These are phyloP conservation scores for Cynocephalus volans DNA, from an alignment of 2,113 vertebrate genomes.

Conservation along the genomic window DNA sequence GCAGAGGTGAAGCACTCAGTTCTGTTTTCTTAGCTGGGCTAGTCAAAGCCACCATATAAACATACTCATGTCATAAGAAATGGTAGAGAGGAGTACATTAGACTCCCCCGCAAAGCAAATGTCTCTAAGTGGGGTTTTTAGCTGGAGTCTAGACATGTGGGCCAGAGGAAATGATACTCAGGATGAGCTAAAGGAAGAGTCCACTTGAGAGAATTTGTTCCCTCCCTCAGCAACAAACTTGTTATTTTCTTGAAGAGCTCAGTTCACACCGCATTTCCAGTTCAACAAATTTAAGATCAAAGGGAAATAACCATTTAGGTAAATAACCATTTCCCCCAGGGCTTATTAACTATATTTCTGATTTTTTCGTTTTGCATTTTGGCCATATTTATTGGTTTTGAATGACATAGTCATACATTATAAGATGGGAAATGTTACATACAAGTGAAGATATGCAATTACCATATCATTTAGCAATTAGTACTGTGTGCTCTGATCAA, in stretches of 20 bases:
- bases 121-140: background rate
- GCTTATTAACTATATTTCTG: background rate
- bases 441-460: background rate
- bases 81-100: background rate
- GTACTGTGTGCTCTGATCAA: background rate
- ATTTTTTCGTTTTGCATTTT: background rate
- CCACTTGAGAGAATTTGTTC: background rate
- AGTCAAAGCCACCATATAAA: slow-evolving; percentile 9
- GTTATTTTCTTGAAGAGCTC: slow-evolving; percentile 1
- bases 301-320: background rate
- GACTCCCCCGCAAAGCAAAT: background rate
- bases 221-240: background rate
- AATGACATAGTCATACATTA: background rate
- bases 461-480: background rate
- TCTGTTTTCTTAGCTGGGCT: slow-evolving; percentile 47
- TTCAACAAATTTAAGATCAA: slow-evolving; percentile 47
- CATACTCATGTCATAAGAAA: background rate
- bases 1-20: background rate
- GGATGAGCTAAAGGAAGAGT: background rate
- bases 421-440: background rate
- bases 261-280: background rate
- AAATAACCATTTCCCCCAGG: background rate
- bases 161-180: background rate
- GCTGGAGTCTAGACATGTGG: slow-evolving; percentile 11
- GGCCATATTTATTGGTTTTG: background rate